Conservation (phyloP, 2,797 vertebrate genomes). For the Coendou prehensilis region DNA sequence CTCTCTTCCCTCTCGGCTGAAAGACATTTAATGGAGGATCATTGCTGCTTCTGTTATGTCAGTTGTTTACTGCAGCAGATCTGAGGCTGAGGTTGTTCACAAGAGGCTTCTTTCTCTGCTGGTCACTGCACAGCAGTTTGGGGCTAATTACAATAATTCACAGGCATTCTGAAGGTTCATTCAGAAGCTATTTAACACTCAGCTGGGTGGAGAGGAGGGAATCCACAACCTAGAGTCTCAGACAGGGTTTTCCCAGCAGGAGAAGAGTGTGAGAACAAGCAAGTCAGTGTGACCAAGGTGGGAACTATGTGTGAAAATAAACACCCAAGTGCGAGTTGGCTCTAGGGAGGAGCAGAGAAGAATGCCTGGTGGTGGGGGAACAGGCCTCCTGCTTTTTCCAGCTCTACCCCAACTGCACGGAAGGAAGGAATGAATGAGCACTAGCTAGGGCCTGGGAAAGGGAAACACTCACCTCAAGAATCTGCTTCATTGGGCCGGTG, state of each 20-base stretch:
- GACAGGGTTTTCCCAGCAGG: constrained; percentile 62
- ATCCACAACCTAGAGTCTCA: constrained; percentile 68
- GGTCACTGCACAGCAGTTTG: constrained; percentile 12
- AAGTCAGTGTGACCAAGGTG: background rate
- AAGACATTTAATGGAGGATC: constrained; percentile 76
- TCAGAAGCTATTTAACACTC: constrained; percentile 65
- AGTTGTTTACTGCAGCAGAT: constrained; percentile 86
- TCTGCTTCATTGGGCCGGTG: background rate
- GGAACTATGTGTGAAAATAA: constrained; percentile 76
- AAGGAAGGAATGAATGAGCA: background rate
- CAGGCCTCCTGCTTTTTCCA: background rate
- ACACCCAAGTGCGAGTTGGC: constrained; percentile 65
- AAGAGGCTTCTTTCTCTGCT: constrained; percentile 71
- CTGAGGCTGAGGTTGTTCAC: constrained; percentile 66
- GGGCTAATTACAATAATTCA: constrained; percentile 75
- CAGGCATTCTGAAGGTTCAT: constrained; percentile 70
- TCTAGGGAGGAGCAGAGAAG: constrained; percentile 31
- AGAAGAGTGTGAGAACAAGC: constrained; percentile 69
- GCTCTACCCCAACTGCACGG: background rate
- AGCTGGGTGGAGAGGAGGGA: constrained; percentile 43
- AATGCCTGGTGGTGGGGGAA: background rate
- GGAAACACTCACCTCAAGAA: background rate
- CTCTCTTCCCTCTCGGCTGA: constrained; percentile 78
- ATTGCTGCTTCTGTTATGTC: constrained; percentile 87
- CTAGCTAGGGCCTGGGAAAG: background rate